Base-by-base conservation (phyloP, 1,140 invertebrate genomes). In the Papilio dardanus region DNA sequence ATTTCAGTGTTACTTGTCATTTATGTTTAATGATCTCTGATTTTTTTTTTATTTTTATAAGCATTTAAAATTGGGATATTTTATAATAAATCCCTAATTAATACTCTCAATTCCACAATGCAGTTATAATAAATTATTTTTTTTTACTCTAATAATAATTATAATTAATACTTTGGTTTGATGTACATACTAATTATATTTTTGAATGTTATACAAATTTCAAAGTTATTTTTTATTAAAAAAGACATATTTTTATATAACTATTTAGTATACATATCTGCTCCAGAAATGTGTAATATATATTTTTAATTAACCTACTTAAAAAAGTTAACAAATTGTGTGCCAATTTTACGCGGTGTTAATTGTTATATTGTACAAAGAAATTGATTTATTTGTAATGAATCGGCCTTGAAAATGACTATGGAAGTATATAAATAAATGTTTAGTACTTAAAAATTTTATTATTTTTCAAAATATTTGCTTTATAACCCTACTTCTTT, bases 361-460 rank as follows among this genome's bases (percentile, higher is more conserved):
- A 62, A 62, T 37, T 69, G 67, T 69, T 68, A 66, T 37, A 42
- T 28, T 69, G 35, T 69, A 69, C 33, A 69, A 24, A 69, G 67
- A 69, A 37, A 40, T 12, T 40, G 37, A 69, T 21, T 69, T 40
- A 40, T 69, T 16, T 69, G 67, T 69, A 21, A 69, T 42, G n/a
- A 21, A 69, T 67, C 71, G 58, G 68, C 73, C 21, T 74, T 71
- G 37, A 67, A 21, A 65, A 71, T 71, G 54, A 65, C 67, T 71
- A 71, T 71, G 28, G 16, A 71, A 66, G 28, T 50, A 76, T 75
- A 76, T 71, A 73, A 68, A 62, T 40, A 76, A 71, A 46, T 73
- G 68, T 76, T 71, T 62, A 76, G 75, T 76, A 76, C 75, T 76
- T 76, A 76, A 40, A 19, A 33, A 31, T 65, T 42, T 50, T 76